A percentile compares a stretch with the other conserved stretches of the same genome.
These are phyloP conservation scores for Yasuhikotakia modesta DNA, from an alignment of 2,797 vertebrate genomes.

Conservation along the genomic window DNA sequence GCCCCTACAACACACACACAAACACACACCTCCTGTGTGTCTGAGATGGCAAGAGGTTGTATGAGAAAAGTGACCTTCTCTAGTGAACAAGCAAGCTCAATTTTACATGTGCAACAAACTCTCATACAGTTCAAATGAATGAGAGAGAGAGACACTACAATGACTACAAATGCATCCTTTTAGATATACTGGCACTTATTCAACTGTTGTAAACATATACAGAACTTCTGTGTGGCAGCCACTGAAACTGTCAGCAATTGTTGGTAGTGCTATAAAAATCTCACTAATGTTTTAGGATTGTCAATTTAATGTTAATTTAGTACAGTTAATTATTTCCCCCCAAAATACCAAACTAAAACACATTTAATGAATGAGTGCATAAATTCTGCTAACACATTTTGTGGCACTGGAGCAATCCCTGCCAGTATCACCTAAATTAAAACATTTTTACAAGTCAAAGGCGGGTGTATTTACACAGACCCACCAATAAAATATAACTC, in stretches of 20 bases:
- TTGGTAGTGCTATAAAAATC: background rate
- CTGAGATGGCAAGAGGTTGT: slow-evolving; percentile 13
- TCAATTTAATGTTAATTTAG: background rate
- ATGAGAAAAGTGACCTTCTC: slow-evolving; percentile 13
- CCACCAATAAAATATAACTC: background rate
- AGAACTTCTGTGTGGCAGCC: background rate
- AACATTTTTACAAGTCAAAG: background rate
- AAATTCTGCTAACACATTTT: background rate
- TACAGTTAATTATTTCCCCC: background rate
- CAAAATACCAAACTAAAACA: background rate
- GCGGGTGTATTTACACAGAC: background rate
- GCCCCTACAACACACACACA: background rate
- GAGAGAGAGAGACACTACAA: background rate
- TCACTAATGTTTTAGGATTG: background rate
- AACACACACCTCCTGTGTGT: slow-evolving; percentile 9
- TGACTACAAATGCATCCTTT: background rate
- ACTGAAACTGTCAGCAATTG: background rate
- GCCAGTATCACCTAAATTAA: background rate
- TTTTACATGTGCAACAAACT: slow-evolving; percentile 17
- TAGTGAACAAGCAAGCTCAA: background rate
- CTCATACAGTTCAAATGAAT: background rate
- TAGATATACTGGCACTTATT: too few species aligned
- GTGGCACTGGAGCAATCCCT: background rate
- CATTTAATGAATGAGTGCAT: background rate
- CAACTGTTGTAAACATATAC: background rate